These are phyloP conservation scores for Dendrophyllia cribrosa DNA, from an alignment of 64 coral and sea anemone genomes.

Conservation along the genomic window DNA sequence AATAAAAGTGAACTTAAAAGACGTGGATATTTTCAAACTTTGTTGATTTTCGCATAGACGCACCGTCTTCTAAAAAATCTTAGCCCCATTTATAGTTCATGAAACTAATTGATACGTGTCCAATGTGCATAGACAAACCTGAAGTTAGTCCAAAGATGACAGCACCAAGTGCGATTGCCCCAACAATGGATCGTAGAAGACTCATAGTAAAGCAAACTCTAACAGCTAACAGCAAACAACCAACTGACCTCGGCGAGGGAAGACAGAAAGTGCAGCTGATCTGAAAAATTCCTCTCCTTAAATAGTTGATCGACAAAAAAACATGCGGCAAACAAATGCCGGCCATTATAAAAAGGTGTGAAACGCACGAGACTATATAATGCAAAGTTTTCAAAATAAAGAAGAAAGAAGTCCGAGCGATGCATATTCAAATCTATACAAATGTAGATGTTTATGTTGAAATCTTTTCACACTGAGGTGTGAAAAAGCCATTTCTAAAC, in stretches of 20 bases:
- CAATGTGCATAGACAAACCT: not conserved
- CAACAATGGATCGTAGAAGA: not conserved
- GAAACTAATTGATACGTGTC: too few species aligned
- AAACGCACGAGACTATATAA: not conserved
- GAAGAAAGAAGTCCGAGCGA: too few species aligned
- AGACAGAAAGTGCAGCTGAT: not conserved
- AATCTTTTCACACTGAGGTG: too few species aligned
- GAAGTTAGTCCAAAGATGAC: not conserved
- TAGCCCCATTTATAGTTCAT: too few species aligned
- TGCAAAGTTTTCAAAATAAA: not conserved
- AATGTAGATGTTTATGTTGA: too few species aligned
- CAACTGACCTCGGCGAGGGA: not conserved
- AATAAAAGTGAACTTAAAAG: too few species aligned
- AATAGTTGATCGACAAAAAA: not conserved
- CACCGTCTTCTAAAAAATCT: too few species aligned
- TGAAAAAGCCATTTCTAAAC: too few species aligned
- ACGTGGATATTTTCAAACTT: too few species aligned
- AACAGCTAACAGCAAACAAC: not conserved
- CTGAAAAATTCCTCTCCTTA: not conserved
- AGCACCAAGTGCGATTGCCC: not conserved
- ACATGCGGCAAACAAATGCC: too few species aligned
- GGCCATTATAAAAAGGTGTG: not conserved
- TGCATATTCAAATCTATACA: too few species aligned
- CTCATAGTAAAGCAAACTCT: not conserved
- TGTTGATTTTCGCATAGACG: too few species aligned